Evolutionary conservation across 2,797 vertebrate genomes (phyloP).

Genomic region (Rhinogobio ventralis): DNA sequence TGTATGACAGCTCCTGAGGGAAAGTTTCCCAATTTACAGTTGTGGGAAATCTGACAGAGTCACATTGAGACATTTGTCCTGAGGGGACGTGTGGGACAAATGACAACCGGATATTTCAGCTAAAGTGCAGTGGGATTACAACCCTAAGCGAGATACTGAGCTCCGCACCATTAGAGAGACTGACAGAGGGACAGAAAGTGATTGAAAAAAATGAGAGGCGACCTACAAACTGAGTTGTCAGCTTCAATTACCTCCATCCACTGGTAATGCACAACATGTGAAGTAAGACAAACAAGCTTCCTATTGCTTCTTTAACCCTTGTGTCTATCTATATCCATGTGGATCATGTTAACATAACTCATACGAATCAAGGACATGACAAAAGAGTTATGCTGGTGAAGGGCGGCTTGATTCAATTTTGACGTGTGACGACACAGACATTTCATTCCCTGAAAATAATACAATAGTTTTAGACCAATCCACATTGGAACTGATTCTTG

Average conservation of each 20-base stretch:
- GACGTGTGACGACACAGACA: slow-evolving; percentile 48
- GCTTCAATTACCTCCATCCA: slow-evolving; percentile 74
- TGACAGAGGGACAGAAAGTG: slow-evolving; percentile 53
- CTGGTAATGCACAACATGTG: slow-evolving; percentile 75
- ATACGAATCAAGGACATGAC: slow-evolving; percentile 50
- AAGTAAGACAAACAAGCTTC: slow-evolving; percentile 67
- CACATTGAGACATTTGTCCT: slow-evolving; percentile 69
- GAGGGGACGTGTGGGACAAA: slow-evolving; percentile 76
- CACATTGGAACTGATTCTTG: slow-evolving; percentile 54
- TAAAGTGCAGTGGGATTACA: slow-evolving; percentile 70
- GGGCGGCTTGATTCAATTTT: slow-evolving; percentile 40
- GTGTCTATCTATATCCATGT: slow-evolving; percentile 58
- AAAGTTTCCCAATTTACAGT: slow-evolving; percentile 71
- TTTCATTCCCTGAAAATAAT: slow-evolving; percentile 47
- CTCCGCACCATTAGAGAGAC: slow-evolving; percentile 59
- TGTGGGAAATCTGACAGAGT: slow-evolving; percentile 78
- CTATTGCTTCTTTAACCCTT: slow-evolving; percentile 62
- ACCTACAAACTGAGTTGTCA: slow-evolving; percentile 72
- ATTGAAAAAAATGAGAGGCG: slow-evolving; percentile 47
- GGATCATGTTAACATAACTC: slow-evolving; percentile 66
- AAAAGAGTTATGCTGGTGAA: slow-evolving; percentile 26
- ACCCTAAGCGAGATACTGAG: slow-evolving; percentile 69
- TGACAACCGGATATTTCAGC: slow-evolving; percentile 78
- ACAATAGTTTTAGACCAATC: slow-evolving; percentile 63
- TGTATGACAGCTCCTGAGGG: slow-evolving; percentile 66